Percentiles rank a stretch among this genome's conserved stretches.
Conservation (phyloP, 2,797 vertebrate species). For the Nothura maculosa region DNA sequence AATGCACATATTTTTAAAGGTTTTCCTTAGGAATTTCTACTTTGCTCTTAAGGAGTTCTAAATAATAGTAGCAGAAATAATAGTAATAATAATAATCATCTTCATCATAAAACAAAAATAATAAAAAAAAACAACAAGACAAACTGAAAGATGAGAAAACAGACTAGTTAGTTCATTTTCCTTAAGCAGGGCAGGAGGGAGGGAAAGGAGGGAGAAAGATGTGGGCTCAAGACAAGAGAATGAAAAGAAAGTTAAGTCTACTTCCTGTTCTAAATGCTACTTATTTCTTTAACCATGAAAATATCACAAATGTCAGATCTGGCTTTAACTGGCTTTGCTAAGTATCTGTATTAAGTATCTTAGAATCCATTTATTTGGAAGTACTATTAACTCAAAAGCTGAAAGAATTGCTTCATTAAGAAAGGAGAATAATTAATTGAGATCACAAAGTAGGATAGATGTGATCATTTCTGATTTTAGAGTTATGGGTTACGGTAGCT, state of each 20-base stretch:
- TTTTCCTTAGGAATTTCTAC: constrained; percentile 12
- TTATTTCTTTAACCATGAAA: not conserved
- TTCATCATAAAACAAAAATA: not conserved
- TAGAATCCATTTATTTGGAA: not conserved
- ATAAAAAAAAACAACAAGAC: not conserved
- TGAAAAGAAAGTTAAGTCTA: constrained; percentile 8
- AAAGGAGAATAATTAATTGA: not conserved
- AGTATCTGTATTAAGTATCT: not conserved
- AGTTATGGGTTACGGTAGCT: not conserved
- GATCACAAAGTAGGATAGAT: not conserved
- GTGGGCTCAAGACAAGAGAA: not conserved
- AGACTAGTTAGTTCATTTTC: constrained; percentile 35
- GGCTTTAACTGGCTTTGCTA: not conserved
- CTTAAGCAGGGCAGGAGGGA: not conserved
- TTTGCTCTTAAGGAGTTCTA: constrained; percentile 27
- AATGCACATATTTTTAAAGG: not conserved
- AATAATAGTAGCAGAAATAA: not conserved
- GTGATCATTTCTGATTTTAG: not conserved
- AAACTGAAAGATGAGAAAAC: constrained; percentile 59
- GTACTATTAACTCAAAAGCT: not conserved
- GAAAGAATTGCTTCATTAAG: not conserved
- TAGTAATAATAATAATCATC: not conserved
- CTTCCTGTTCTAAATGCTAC: not conserved
- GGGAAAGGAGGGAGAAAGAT: not conserved
- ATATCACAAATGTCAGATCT: not conserved